Evolutionary conservation across 2,797 vertebrate species (phyloP), one percentile per base, ranked within the genome.

Genomic region (Manis javanica): DNA sequence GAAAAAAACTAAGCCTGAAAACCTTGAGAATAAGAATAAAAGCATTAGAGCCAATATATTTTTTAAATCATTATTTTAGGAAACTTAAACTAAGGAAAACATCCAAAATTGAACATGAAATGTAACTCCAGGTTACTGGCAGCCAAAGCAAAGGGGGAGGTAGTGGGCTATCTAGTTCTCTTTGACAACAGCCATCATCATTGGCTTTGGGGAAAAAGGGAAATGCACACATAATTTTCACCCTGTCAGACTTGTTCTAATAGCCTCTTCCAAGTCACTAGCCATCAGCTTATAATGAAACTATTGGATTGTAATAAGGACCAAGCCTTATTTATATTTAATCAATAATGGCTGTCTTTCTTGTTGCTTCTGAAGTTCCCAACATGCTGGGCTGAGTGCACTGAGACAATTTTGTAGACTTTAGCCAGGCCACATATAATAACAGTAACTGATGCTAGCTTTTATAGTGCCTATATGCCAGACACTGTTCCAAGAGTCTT

Each of bases 1-100:
- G 10, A 93, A 71, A 89, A 89, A 87, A 77, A 93, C 77, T 93
- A 66, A 82, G 1, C 29, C 42, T 79, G 24, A 72, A 94, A 72
- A 19, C n/a, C 72, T 96, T 77, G 64, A 86, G 24, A 82, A 64
- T 83, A 39, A 87, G 77, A 93, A 37, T 93, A 24, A 91, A 89
- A 94, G 72, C 39, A 46, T 15, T 46, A 87, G 53, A 87, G 49
- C 55, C 85, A 84, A 57, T 51, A 39, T 19, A 74, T 31, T 83
- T 66, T 75, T 61, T 1, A 66, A 93, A 59, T 78, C 74, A 57
- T 75, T 90, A 57, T 39, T 21, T 88, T 84, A 96, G 83, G 68
- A 95, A 91, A 93, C 31, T 82, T 87, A 66, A 84, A 68, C 57
- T 74, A 19, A 10, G 31, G 39, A 64, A 86, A 79, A 37, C 63